A percentile compares a stretch with the other conserved stretches of the same genome.
Evolutionary conservation across 2,797 vertebrate species (phyloP).

Genomic region (Acanthurus tractus): DNA sequence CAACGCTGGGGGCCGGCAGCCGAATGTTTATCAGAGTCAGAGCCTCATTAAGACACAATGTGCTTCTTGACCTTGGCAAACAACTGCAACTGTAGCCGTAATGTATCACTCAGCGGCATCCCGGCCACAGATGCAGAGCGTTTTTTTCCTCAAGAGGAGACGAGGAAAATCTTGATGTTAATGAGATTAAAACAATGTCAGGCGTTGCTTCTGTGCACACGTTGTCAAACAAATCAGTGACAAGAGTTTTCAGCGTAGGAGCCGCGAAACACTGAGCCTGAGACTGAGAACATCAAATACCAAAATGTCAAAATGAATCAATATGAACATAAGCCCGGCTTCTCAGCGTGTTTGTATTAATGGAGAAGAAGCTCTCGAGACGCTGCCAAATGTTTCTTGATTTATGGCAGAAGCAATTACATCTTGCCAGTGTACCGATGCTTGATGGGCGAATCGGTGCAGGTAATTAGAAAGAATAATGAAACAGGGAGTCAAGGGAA

Average conservation of each 20-base stretch:
- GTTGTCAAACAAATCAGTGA: constrained; percentile 27
- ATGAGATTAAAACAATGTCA: constrained; percentile 29
- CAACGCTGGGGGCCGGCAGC: constrained; percentile 21
- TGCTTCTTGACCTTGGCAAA: constrained; percentile 68
- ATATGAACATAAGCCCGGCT: constrained; percentile 62
- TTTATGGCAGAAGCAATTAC: constrained; percentile 84
- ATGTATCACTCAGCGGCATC: constrained; percentile 46
- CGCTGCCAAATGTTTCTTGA: constrained; percentile 78
- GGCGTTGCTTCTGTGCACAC: neutral
- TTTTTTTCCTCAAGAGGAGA: constrained; percentile 40
- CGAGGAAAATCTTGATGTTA: constrained; percentile 29
- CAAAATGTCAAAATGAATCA: constrained; percentile 68
- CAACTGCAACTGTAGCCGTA: constrained; percentile 36
- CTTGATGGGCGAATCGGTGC: constrained; percentile 79
- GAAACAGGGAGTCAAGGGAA: constrained; percentile 79
- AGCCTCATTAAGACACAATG: constrained; percentile 65
- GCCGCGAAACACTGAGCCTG: constrained; percentile 33
- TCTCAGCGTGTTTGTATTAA: constrained; percentile 69
- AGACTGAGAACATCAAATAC: constrained; percentile 52
- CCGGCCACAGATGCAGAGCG: constrained; percentile 54
- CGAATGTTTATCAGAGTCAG: constrained; percentile 51
- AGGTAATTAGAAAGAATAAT: constrained; percentile 88
- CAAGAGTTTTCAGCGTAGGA: constrained; percentile 12
- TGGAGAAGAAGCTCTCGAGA: constrained; percentile 62
- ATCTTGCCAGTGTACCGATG: constrained; percentile 72